These are phyloP conservation scores for Epsilonema sp. DNA, from an alignment of 2,888 invertebrate species.

Conservation along the genomic window DNA sequence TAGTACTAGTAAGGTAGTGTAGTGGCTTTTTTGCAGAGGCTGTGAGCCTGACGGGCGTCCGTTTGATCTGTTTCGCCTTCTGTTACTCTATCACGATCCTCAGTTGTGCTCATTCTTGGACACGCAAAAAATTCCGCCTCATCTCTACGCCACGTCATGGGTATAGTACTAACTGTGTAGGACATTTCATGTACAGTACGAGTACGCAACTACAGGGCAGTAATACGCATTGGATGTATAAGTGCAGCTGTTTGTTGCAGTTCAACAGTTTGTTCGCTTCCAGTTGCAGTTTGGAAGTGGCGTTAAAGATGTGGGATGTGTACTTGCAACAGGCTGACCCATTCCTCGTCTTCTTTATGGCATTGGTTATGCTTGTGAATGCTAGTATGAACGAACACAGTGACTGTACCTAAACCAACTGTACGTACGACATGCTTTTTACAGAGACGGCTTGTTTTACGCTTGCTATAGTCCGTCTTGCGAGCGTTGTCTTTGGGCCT, in stretches of 20 bases:
- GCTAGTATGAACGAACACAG: no score
- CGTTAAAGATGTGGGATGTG: conserved; percentile 82
- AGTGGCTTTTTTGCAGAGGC: conserved; percentile 36
- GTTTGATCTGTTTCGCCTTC: conserved; percentile 46
- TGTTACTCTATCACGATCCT: conserved; percentile 90
- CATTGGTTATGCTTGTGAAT: conserved; percentile 82
- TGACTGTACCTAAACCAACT: no score
- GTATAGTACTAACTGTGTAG: conserved; percentile 22
- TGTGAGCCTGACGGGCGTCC: conserved; percentile 34
- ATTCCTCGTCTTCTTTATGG: conserved; percentile 81
- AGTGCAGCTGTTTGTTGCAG: conserved; percentile 28
- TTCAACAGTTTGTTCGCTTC: conserved; percentile 71
- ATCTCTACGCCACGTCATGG: conserved; percentile 70
- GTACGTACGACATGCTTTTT: no score
- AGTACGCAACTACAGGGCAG: background rate
- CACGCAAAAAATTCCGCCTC: conserved; percentile 75
- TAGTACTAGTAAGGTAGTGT: no score
- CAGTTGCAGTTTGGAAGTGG: conserved; percentile 61
- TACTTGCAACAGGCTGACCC: conserved; percentile 89
- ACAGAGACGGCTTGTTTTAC: no score
- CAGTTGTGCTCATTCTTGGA: conserved; percentile 88
- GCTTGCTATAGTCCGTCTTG: no score
- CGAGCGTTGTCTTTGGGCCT: no score
- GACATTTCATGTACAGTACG: background rate
- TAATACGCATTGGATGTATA: background rate